Evolutionary conservation across 2,888 invertebrate genomes (phyloP).

Genomic region (Podabrus alpinus): DNA sequence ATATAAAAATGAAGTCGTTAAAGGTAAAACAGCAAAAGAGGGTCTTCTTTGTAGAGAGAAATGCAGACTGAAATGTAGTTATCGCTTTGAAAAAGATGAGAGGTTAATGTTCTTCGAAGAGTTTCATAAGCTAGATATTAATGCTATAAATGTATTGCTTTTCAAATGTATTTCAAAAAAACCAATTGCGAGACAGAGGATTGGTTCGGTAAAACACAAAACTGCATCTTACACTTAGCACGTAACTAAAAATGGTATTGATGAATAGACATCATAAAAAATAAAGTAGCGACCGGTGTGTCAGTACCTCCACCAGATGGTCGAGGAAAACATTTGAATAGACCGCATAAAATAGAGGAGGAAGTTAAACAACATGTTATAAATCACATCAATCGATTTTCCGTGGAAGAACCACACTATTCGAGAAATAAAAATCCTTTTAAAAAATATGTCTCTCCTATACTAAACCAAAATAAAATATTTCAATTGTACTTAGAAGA

Average conservation of each 20-base stretch:
- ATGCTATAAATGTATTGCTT: background rate
- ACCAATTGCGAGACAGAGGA: background rate
- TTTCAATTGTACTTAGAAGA: background rate
- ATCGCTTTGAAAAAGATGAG: background rate
- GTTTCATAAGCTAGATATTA: background rate
- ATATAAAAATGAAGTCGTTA: background rate
- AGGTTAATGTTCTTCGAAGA: background rate
- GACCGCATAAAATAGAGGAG: constrained; percentile 19
- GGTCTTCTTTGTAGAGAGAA: background rate
- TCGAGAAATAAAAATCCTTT: constrained; percentile 37
- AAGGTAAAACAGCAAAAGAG: background rate
- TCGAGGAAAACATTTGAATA: constrained; percentile 6
- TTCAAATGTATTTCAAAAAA: background rate
- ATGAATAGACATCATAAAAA: background rate
- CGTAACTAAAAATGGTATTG: background rate
- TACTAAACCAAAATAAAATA: constrained; percentile 34
- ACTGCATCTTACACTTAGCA: background rate
- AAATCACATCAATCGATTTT: constrained; percentile 22
- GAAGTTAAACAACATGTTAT: constrained; percentile 29
- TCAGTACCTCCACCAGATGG: constrained; percentile 11
- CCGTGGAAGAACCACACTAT: constrained; percentile 30
- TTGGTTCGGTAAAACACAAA: background rate
- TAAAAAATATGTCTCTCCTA: constrained; percentile 36
- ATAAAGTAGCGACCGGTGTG: background rate
- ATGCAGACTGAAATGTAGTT: background rate